Percentiles rank a stretch among this genome's conserved stretches.
Conservation (phyloP, 2,113 vertebrate genomes). For the Saimiri boliviensis region DNA sequence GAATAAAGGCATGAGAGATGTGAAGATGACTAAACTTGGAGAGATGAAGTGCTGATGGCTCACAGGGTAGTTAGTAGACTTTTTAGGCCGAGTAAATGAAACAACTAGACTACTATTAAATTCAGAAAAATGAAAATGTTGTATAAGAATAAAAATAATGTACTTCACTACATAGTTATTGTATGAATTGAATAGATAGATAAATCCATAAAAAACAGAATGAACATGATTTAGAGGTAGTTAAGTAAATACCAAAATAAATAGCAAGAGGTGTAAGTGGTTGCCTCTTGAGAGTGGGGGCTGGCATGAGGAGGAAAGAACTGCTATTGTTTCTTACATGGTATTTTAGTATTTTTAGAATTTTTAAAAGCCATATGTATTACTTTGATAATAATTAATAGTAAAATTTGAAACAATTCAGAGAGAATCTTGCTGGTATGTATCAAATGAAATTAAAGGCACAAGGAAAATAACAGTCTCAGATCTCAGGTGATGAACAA, state of each 20-base stretch:
- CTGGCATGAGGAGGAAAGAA: background rate
- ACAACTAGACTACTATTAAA: too few species aligned
- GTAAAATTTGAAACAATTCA: conserved; percentile 18
- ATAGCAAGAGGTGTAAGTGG: background rate
- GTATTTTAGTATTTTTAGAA: background rate
- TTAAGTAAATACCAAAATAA: background rate
- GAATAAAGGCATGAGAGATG: too few species aligned
- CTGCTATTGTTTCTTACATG: background rate
- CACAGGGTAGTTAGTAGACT: too few species aligned
- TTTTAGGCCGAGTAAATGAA: too few species aligned
- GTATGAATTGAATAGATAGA: background rate
- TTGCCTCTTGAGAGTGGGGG: background rate
- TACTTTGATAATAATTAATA: conserved; percentile 19
- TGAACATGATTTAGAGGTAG: conserved; percentile 33
- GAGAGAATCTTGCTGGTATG: background rate
- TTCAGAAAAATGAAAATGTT: too few species aligned
- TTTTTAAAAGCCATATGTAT: background rate
- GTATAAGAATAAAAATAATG: too few species aligned
- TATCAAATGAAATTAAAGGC: conserved; percentile 30
- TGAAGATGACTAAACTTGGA: too few species aligned
- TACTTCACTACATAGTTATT: too few species aligned
- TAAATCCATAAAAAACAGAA: background rate
- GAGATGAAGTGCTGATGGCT: too few species aligned
- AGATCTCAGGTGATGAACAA: background rate
- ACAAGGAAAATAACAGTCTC: background rate